Base-by-base conservation (phyloP, 2,797 vertebrate species). In the Schizothorax lantsangensis region DNA sequence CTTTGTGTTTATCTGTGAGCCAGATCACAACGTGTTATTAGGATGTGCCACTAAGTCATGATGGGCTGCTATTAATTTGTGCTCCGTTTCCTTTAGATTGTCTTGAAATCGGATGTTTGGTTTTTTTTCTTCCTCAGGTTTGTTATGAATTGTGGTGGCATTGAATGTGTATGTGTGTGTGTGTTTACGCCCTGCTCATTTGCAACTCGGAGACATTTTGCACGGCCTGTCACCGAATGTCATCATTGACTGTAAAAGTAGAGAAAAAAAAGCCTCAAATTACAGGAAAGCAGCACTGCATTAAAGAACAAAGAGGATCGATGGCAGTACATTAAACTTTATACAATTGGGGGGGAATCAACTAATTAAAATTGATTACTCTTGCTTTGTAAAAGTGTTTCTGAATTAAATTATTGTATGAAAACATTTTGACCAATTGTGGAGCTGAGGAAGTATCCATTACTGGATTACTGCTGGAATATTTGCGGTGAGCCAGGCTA, bases 331-430 rank as follows among this genome's bases (percentile, higher is more conserved):
- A 96, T 96, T 96, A 96, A 92, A 96, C 96, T 96, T 96, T 96
- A 96, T 96, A 95, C 93, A 95, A 96, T 95, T 95, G 95, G 95
- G 95, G 94, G 94, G 95, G 94, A 95, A 95, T 96, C 95, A 96
- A 95, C 95, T 96, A 96, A 96, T 96, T 96, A 96, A 96, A 96
- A 96, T 96, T 96, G 96, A 96, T 96, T 95, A 96, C 95, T 95
- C 93, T 93, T 95, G 95, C 95, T 96, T 96, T 96, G 95, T 96
- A 96, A 96, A 96, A 96, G 96, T 96, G 96, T 96, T 96, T 96
- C 94, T 95, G 95, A 96, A 96, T 96, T 96, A 96, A 96, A 96
- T 96, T 96, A 96, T 96, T 96, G 94, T 96, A 96, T 96, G 95
- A 96, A 96, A 96, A 96, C 95, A 96, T 96, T 96, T 96, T 96